phyloP scores from a whole-genome alignment of 2,113 vertebrate genomes.

The Carassius auratus region DNA sequence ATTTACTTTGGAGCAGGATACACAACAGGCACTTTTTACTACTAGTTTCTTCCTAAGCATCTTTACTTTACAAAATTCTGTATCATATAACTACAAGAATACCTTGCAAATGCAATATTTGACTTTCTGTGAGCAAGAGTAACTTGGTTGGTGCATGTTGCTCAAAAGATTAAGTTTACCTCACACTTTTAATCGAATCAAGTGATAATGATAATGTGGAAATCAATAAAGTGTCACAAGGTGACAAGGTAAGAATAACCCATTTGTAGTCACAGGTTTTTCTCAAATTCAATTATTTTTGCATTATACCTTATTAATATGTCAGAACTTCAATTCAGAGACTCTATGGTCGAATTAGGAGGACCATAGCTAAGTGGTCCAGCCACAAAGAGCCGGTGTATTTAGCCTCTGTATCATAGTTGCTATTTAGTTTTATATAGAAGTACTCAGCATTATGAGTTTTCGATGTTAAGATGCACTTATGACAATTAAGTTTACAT shows the following conservation, averaged over 20 bases:
- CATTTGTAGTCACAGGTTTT: background rate
- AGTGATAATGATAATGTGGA: background rate
- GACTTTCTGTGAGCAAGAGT: background rate
- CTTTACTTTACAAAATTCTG: background rate
- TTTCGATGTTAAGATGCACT: too few species aligned
- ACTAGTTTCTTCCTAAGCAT: background rate
- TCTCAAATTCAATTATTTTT: background rate
- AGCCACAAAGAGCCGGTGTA: background rate
- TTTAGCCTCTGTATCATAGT: background rate
- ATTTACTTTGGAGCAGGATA: background rate
- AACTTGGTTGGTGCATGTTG: too few species aligned
- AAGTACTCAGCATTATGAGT: too few species aligned
- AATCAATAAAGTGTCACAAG: background rate
- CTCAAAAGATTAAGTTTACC: background rate
- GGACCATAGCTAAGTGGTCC: background rate
- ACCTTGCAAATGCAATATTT: slow-evolving; percentile 9
- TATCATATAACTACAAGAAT: background rate
- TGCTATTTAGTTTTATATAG: background rate
- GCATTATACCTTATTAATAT: background rate
- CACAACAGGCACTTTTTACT: slow-evolving; percentile 6
- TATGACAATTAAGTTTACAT: too few species aligned
- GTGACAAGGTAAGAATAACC: background rate
- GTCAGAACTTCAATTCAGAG: background rate
- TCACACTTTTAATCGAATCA: slow-evolving; percentile 10
- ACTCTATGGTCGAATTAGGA: background rate